phyloP scores from a whole-genome alignment of 2,888 invertebrate species.

The Drosophila prolongata region DNA sequence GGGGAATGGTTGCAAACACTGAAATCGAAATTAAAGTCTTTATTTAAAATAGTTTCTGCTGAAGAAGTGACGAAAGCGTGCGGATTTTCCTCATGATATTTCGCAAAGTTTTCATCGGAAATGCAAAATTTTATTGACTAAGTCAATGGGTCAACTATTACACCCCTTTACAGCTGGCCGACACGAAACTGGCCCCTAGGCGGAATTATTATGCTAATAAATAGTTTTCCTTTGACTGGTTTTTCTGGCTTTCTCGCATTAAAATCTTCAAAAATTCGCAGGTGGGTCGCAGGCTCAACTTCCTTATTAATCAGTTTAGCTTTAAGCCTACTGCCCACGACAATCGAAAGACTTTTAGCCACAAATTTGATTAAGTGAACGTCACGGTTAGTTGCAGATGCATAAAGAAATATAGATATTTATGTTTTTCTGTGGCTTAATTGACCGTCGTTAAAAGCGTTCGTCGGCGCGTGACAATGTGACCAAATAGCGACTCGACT shows the following conservation, averaged over 20 bases:
- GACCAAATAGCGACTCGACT: conserved; percentile 27
- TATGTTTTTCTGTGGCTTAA: conserved; percentile 42
- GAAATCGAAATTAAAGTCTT: conserved; percentile 38
- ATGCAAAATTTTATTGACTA: conserved; percentile 55
- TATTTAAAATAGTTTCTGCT: conserved; percentile 46
- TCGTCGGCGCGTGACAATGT: conserved; percentile 70
- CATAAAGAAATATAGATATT: conserved; percentile 18
- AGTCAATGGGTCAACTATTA: conserved; percentile 71
- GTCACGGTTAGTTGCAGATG: conserved; percentile 27
- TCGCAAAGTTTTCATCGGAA: conserved; percentile 13
- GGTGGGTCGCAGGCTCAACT: conserved; percentile 55
- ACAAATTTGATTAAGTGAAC: conserved; percentile 54
- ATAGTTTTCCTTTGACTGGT: conserved; percentile 67
- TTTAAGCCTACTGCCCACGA: conserved; percentile 24
- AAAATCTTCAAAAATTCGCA: conserved; percentile 68
- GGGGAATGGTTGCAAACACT: conserved; percentile 19
- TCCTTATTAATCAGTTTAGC: conserved; percentile 65
- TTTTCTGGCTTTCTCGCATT: conserved; percentile 57
- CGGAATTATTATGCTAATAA: conserved; percentile 77
- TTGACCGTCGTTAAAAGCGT: conserved; percentile 45
- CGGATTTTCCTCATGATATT: conserved; percentile 34
- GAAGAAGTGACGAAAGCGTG: conserved; percentile 27
- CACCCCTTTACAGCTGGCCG: conserved; percentile 17
- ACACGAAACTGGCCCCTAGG: conserved; percentile 49
- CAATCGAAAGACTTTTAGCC: conserved; percentile 24